Percentiles rank a stretch among this genome's conserved stretches.
Evolutionary conservation across 2,113 vertebrate genomes (phyloP).

Genomic region (Mormyrus lacerda): DNA sequence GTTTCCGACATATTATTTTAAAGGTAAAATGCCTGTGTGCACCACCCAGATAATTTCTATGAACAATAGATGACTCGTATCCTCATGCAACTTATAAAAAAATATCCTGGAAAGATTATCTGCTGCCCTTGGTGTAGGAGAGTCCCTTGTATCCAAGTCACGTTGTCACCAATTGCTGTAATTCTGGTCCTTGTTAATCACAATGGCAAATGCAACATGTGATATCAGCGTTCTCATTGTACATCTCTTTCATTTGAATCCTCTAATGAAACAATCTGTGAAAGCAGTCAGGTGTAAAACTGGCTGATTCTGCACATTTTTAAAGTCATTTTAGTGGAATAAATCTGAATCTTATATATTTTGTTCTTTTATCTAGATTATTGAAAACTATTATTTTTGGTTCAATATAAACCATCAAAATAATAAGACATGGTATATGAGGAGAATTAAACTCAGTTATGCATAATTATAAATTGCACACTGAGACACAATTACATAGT

Average conservation of each 20-base stretch:
- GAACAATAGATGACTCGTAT: not conserved
- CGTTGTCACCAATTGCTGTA: constrained; percentile 4
- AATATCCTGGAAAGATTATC: not conserved
- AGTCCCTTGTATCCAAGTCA: not conserved
- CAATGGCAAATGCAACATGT: constrained; percentile 21
- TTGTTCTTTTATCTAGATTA: not conserved
- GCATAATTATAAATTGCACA: not conserved
- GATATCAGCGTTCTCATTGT: constrained; percentile 26
- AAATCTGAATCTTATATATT: not conserved
- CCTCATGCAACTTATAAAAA: not conserved
- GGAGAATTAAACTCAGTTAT: not conserved
- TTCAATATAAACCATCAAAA: not conserved
- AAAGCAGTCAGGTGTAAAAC: not conserved
- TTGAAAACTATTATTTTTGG: not conserved
- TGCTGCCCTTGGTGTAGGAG: not conserved
- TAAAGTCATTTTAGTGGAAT: not conserved
- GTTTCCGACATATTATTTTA: not conserved
- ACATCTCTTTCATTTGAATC: not conserved
- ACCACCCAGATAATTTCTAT: not conserved
- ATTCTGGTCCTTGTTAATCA: constrained; percentile 7
- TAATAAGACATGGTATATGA: not conserved
- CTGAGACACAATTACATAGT: not conserved
- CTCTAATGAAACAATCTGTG: constrained; percentile 3
- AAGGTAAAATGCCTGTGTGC: not conserved
- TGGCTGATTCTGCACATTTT: not conserved